A percentile compares a stretch with the other conserved stretches of the same genome.
These are phyloP conservation scores for Pheucticus melanocephalus DNA, from an alignment of 2,113 vertebrate species.

Conservation along the genomic window DNA sequence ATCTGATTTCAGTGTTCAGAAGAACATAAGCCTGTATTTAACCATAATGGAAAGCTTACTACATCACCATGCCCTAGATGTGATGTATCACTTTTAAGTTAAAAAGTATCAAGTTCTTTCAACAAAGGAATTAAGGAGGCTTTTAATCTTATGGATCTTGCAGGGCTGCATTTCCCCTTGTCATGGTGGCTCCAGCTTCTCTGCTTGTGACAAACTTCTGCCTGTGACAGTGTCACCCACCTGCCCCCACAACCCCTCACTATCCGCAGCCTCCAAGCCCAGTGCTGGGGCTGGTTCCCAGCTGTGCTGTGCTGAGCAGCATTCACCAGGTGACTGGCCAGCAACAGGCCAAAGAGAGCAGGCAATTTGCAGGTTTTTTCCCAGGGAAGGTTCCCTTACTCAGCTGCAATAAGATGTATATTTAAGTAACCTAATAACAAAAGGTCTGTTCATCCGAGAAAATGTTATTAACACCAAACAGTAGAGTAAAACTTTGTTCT, in stretches of 20 bases:
- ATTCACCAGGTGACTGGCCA: neutral
- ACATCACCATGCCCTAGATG: neutral
- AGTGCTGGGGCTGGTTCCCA: neutral
- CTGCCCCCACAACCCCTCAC: fast-evolving
- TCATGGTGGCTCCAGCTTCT: fast-evolving
- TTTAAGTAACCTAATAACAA: neutral
- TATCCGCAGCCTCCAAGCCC: fast-evolving
- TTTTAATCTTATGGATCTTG: neutral
- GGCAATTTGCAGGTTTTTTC: neutral
- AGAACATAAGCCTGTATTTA: neutral
- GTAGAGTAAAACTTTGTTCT: neutral
- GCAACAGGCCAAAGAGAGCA: neutral
- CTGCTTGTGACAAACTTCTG: fast-evolving
- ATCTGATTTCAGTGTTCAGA: neutral
- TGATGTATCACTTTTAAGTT: neutral
- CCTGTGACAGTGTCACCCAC: neutral
- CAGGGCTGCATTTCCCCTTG: neutral
- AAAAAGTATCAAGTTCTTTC: neutral
- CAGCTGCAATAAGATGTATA: neutral
- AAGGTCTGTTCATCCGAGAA: neutral
- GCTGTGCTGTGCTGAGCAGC: neutral
- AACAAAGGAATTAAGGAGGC: neutral
- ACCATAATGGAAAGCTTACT: neutral
- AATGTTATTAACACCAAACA: neutral
- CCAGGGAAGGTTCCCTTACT: neutral